phyloP scores from a whole-genome alignment of 2,888 invertebrate genomes.

The Bhutanitis thaidina region DNA sequence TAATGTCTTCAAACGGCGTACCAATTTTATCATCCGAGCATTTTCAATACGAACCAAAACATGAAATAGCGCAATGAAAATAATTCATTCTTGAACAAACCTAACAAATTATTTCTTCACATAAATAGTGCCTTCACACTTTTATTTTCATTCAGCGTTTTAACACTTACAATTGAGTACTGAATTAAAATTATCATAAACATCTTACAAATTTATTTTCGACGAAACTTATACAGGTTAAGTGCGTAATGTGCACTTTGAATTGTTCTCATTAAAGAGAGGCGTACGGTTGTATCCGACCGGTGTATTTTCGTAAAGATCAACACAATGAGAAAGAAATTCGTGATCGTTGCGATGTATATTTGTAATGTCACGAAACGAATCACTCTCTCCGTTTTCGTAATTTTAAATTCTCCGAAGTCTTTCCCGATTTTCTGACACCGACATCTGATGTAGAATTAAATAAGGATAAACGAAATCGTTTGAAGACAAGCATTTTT shows the following conservation, averaged over 20 bases:
- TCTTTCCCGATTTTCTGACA: neutral
- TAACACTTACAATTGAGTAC: neutral
- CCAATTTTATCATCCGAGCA: too few relatives aligned
- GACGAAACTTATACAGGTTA: slow-evolving; percentile 8
- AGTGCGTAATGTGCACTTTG: neutral
- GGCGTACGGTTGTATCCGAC: neutral
- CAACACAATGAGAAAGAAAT: slow-evolving; percentile 16
- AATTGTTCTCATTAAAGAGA: slow-evolving; percentile 12
- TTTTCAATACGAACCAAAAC: too few relatives aligned
- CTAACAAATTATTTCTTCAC: too few relatives aligned
- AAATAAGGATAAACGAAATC: neutral
- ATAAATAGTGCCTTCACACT: too few relatives aligned
- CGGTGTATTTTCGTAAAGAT: slow-evolving; percentile 12
- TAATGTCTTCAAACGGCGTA: too few relatives aligned
- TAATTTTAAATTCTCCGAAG: slow-evolving; percentile 4
- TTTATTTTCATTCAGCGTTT: too few relatives aligned
- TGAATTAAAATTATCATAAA: neutral
- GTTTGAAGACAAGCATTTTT: neutral
- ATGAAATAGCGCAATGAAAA: too few relatives aligned
- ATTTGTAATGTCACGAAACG: slow-evolving; percentile 11
- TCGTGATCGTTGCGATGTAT: slow-evolving; percentile 6
- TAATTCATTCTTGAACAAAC: too few relatives aligned
- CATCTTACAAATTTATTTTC: slow-evolving; percentile 6
- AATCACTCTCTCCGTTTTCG: slow-evolving; percentile 5
- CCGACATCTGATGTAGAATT: neutral